phyloP scores from a whole-genome alignment of 37 sponge, comb jelly and placozoan species.

The Diacarnus erythraeanus region DNA sequence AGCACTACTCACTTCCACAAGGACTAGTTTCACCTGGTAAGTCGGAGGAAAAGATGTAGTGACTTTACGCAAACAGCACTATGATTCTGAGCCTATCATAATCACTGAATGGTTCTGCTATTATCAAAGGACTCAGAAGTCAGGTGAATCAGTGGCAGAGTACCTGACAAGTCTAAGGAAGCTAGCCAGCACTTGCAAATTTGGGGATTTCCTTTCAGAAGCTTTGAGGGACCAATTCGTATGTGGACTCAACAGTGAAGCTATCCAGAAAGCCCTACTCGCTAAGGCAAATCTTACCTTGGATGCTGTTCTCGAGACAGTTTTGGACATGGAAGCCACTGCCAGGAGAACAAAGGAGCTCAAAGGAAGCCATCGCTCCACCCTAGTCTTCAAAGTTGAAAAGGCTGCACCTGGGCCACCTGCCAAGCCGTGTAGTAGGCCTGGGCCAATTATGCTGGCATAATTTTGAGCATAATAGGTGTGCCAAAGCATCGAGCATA shows the following conservation, averaged over 20 bases:
- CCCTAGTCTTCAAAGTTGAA: background rate
- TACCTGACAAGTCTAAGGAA: slow-evolving; percentile 9
- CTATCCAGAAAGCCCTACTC: background rate
- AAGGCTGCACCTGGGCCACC: too few relatives aligned
- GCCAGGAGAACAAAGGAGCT: background rate
- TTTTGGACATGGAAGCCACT: background rate
- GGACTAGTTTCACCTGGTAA: background rate
- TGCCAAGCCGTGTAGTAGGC: too few relatives aligned
- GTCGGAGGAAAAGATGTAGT: background rate
- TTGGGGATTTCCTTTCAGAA: background rate
- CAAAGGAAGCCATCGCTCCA: too few relatives aligned
- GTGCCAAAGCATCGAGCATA: too few relatives aligned
- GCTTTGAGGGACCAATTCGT: background rate
- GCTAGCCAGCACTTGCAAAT: slow-evolving; percentile 1
- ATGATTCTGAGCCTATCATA: slow-evolving; percentile 1
- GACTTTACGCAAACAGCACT: background rate
- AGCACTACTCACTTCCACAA: background rate
- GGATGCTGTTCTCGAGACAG: background rate
- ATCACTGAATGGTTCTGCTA: background rate
- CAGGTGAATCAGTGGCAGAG: slow-evolving; percentile 1
- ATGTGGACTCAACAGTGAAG: background rate
- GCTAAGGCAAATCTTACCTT: background rate
- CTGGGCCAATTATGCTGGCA: too few relatives aligned
- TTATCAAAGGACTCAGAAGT: slow-evolving; percentile 10
- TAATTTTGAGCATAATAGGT: too few relatives aligned